A percentile compares a stretch with the other conserved stretches of the same genome.
phyloP scores from a whole-genome alignment of 2,797 vertebrate genomes.

The Perodicticus potto region DNA sequence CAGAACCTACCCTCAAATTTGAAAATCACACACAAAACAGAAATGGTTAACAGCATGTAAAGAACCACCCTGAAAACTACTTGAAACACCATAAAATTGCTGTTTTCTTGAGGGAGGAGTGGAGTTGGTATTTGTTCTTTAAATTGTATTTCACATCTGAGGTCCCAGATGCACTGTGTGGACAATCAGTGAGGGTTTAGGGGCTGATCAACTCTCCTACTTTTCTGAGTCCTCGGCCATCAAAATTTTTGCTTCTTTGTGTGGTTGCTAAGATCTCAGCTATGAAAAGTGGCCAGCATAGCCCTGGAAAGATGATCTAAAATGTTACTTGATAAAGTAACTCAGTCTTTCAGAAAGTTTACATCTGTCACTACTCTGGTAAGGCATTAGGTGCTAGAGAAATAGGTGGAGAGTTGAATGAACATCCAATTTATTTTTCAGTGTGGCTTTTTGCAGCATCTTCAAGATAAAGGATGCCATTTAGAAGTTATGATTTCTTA shows the following conservation, averaged over 20 bases:
- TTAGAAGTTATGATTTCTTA: constrained; percentile 54
- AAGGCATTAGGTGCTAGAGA: constrained; percentile 29
- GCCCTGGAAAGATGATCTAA: constrained; percentile 39
- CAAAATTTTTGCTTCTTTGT: constrained; percentile 35
- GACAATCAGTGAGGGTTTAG: neutral
- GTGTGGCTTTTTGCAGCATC: constrained; percentile 2
- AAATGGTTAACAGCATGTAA: neutral
- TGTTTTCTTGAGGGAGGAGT: neutral
- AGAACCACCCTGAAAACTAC: neutral
- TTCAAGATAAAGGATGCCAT: constrained; percentile 59
- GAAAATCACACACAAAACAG: constrained; percentile 16
- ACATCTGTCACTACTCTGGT: neutral
- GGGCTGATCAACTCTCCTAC: neutral
- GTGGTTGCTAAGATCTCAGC: constrained; percentile 28
- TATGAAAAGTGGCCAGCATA: constrained; percentile 5
- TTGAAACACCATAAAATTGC: constrained; percentile 8
- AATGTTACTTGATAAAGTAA: constrained; percentile 33
- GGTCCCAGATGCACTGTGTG: neutral
- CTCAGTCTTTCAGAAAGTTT: constrained; percentile 48
- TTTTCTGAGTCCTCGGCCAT: neutral
- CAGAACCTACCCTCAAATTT: constrained; percentile 31
- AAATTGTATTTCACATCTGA: constrained; percentile 7
- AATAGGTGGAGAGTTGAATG: constrained; percentile 1
- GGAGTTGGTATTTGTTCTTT: constrained; percentile 20
- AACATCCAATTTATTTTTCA: constrained; percentile 32